Base-by-base conservation (phyloP, 2,888 invertebrate species). In the Theodoxus fluviatilis region DNA sequence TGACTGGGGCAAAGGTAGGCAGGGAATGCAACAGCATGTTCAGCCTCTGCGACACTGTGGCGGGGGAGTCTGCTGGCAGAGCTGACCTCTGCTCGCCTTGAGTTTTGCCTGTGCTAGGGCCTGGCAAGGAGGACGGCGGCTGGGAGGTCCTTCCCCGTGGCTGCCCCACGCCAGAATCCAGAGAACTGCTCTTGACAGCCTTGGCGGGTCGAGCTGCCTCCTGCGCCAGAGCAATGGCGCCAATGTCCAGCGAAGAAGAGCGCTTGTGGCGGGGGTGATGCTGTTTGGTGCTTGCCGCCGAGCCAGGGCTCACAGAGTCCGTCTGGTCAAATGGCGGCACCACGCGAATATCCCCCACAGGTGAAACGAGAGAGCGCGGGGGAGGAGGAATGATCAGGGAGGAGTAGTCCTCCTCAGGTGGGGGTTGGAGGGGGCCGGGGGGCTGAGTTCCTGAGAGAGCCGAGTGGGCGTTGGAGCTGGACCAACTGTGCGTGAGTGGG, bases 351-450 rank as follows among this genome's bases (percentile, higher is more conserved):
- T 80, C 77, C 6, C 80, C 78, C 7, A 76, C 59, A 40, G 71
- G 70, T 12, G 76, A 70, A 6, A 76, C 76, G 47, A 77, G 73
- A 7, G 75, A 76, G 22, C 70, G 73, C 0, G 79, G 75, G 2
- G 83, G 83, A 25, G 84, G 84, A 25, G 79, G 83, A 47, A 84
- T 83, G 33, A 84, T 79, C 59, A 82, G 75, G 9, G 80, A 78
- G 12, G 81, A 75, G 37, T 80, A 77, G 47, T 81, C 80, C 22
- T 81, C 82, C n/a, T 80, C 80, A 12, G 59, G 55, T 37, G 49
- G 49, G 33, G 61, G 15, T 25, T 22, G 49, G 22, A 3, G 12
- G 35, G 25, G n/a, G 31, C 38, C 68, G 66, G 6, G 64, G 6
- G 9, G 12, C 7, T 22, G 22, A 47, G n/a, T 37, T 2, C 3